Percentiles rank a stretch among this genome's conserved stretches.
Conservation (phyloP, 2,888 invertebrate species). For the Tetropium fuscum region DNA sequence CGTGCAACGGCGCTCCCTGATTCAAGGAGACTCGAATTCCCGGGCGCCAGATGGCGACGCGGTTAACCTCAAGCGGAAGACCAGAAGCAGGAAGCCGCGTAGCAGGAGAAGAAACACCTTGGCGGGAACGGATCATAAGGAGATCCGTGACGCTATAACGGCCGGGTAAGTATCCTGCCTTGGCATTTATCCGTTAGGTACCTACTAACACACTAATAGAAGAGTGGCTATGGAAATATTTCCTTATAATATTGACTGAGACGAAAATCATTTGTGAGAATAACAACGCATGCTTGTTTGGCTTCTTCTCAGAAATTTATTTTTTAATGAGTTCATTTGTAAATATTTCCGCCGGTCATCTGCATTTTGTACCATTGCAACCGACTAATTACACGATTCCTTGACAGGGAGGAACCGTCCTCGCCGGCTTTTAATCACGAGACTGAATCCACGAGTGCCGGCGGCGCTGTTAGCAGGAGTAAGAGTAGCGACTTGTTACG, state of each 20-base stretch:
- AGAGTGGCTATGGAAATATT: conserved; percentile 40
- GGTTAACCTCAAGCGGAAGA: conserved; percentile 75
- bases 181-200: conserved; percentile 21
- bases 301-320: conserved; percentile 32
- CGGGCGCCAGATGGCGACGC: conserved; percentile 53
- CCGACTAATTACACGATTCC: conserved; percentile 44
- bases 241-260: conserved; percentile 16
- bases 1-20: conserved; percentile 83
- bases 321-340: conserved; percentile 25
- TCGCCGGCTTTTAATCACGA: conserved; percentile 55
- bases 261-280: conserved; percentile 28
- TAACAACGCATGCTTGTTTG: conserved; percentile 44
- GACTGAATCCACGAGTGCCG: conserved; percentile 68
- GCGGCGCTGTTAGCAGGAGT: conserved; percentile 72
- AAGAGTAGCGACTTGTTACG: conserved; percentile 82
- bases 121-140: conserved; percentile 91
- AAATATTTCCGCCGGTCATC: conserved; percentile 41
- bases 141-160: conserved; percentile 83
- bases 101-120: conserved; percentile 91
- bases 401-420: conserved; percentile 60
- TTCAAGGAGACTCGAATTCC: conserved; percentile 67
- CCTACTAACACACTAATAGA: conserved; percentile 36
- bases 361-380: conserved; percentile 41
- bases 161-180: conserved; percentile 77
- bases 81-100: conserved; percentile 80